Evolutionary conservation across 2,888 invertebrate genomes (phyloP), one percentile per base, ranked within the genome.

Genomic region (Epiblema foenella): DNA sequence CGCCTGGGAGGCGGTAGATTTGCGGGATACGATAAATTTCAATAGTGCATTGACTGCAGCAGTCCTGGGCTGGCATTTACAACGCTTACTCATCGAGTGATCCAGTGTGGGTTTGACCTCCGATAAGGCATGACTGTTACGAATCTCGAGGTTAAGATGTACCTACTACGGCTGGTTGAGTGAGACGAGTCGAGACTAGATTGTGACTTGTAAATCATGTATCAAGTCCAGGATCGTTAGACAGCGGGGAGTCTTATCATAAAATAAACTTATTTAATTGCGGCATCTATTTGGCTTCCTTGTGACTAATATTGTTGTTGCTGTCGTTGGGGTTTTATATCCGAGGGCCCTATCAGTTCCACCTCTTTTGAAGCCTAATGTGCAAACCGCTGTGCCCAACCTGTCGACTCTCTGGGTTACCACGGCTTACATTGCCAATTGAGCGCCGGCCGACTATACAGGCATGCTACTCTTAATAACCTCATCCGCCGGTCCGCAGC

Each of bases 1-100:
- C 84, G 87, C 81, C 86, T 84, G 84, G 83, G 83, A 86, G 87
- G 87, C 89, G 85, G 88, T 84, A 90, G 89, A 89, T 91, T 89
- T 85, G 88, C 90, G 87, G 92, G 91, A 89, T 89, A 89, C 91
- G 87, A 90, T 93, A 91, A 92, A 91, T 91, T 93, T 91, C 90
- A 91, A 91, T 90, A 89, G 89, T 88, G 85, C 90, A 91, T 89
- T 89, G 89, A 89, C 89, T 91, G 86, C 83, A 83, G 79, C 81
- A 78, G 79, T 75, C 79, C 76, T 77, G 79, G 76, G 79, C 75
- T 79, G 75, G 75, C 76, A 76, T 78, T 42, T 46, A 46, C 46
- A 46, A 46, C 46, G 46, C 46, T 42, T 42, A n/a, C n/a, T 46
- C 46, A n/a, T 46, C n/a, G n/a, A 46, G 46, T 46, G 46, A 46